These are phyloP conservation scores for Calcarius lapponicus DNA, from an alignment of 2,797 vertebrate genomes.

Conservation along the genomic window DNA sequence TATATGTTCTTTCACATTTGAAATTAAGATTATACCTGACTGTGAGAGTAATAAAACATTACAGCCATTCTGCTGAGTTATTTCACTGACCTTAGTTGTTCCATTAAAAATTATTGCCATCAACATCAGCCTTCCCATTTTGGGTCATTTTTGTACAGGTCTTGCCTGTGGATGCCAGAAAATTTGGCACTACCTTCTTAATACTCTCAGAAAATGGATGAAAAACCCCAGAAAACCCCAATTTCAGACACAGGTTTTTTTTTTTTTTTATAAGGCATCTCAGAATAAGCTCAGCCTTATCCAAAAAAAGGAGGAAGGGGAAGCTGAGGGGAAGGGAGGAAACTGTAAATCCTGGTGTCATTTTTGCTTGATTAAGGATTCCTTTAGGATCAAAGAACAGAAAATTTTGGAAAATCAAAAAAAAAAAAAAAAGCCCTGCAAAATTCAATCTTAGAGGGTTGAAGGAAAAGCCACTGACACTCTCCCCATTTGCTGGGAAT, in stretches of 20 bases:
- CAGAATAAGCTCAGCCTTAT: not conserved
- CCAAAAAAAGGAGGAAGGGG: not conserved
- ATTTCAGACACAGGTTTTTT: not conserved
- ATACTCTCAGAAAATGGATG: not conserved
- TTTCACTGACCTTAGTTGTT: constrained; percentile 19
- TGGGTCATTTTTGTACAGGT: not conserved
- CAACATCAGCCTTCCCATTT: constrained; percentile 1
- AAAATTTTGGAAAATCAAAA: not conserved
- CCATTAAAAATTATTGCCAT: not conserved
- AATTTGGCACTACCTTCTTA: not conserved
- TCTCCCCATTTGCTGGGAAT: constrained; percentile 24
- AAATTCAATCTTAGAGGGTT: constrained; percentile 28
- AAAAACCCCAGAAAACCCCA: not conserved
- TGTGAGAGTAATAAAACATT: not conserved
- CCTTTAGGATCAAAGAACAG: constrained; percentile 1
- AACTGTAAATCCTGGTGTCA: not conserved
- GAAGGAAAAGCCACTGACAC: not conserved
- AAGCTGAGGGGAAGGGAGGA: not conserved
- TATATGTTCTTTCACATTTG: constrained; percentile 38
- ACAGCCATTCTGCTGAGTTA: not conserved
- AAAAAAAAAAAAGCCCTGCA: not conserved
- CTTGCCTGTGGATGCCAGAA: not conserved
- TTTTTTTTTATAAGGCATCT: not conserved
- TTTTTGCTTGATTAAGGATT: constrained; percentile 50
- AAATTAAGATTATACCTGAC: constrained; percentile 32